A percentile compares a stretch with the other conserved stretches of the same genome.
Evolutionary conservation across 1,140 invertebrate species (phyloP).

Genomic region (Kradibia gibbosae): DNA sequence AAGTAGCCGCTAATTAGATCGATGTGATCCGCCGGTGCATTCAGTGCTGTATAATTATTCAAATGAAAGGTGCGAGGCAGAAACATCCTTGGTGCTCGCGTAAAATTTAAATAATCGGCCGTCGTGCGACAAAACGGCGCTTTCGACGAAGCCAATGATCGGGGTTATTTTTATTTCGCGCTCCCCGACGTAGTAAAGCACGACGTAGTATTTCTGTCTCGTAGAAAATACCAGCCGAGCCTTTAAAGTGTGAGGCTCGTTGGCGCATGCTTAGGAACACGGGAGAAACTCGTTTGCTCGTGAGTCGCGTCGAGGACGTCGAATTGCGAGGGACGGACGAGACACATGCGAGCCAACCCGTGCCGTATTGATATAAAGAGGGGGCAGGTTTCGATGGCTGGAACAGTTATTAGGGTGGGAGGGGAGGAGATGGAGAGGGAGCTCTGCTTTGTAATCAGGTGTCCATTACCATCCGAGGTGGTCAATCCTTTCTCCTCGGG

Average conservation of each 20-base stretch:
- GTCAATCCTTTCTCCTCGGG: conserved; percentile 64
- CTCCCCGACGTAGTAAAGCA: conserved; percentile 8
- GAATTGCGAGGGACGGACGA: conserved; percentile 13
- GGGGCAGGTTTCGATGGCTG: conserved; percentile 70
- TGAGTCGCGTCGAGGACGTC: not conserved
- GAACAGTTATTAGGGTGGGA: too few species aligned
- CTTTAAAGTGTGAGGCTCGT: conserved; percentile 4
- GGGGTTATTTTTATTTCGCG: not conserved
- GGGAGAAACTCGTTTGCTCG: conserved; percentile 26
- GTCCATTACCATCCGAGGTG: conserved; percentile 71
- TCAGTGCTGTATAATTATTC: conserved; percentile 8
- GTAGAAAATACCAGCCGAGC: not conserved
- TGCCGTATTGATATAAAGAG: conserved; percentile 73
- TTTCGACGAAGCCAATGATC: not conserved
- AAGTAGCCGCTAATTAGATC: not conserved
- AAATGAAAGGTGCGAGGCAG: not conserved
- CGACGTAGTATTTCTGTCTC: conserved; percentile 5
- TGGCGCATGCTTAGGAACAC: not conserved
- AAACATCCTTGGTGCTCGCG: not conserved
- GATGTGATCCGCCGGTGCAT: not conserved
- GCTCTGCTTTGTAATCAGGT: conserved; percentile 70
- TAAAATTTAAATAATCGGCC: not conserved
- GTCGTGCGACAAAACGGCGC: not conserved
- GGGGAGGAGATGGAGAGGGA: too few species aligned
- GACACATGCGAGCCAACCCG: not conserved